Evolutionary conservation across 2,113 vertebrate species (phyloP), one percentile per base, ranked within the genome.

Genomic region (Ahaetulla prasina): DNA sequence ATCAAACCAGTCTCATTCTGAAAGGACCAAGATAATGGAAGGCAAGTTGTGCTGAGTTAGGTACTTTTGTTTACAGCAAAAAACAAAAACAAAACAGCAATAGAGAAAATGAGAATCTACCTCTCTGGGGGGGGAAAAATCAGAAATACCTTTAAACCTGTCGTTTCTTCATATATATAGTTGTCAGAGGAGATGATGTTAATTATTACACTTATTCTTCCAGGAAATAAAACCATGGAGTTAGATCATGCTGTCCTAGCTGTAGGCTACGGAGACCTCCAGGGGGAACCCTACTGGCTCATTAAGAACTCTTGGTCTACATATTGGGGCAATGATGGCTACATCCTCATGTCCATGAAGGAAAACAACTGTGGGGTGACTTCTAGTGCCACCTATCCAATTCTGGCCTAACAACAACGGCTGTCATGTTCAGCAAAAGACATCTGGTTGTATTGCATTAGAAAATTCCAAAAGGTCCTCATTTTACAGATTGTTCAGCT

Each of bases 281-380:
- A 93, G 0, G 97, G 96, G 3, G 93, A 98, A 85, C 93, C 96
- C 0, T 98, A 97, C 93, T 98, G 98, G 97, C 92, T 98, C 47
- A 92, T 98, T 88, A 98, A 98, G 96, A 99, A 98, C 95, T 98
- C 98, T 0, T 98, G 98, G 98, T 98, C 98, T 89, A 98, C 97
- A 0, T 98, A 98, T 89, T 98, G 98, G 98, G 98, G 98, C 54
- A 98, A 98, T 1, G 97, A 97, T 0, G 98, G 97, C 91, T 98
- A 98, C 95, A 95, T 98, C 89, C 97, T 98, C 80, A 98, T 98
- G 97, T 98, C 98, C 39, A 97, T 97, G 98, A 97, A 97, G 90
- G 97, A 98, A 60, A 98, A 98, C 94, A 98, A 98, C 96, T 98
- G 98, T 7, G 98, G 98, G 0, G 97, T 98, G 84, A 52, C 97